Evolutionary conservation across 1,140 invertebrate genomes (phyloP), one percentile per base, ranked within the genome.

Genomic region (Gonioctena quinquepunctata): DNA sequence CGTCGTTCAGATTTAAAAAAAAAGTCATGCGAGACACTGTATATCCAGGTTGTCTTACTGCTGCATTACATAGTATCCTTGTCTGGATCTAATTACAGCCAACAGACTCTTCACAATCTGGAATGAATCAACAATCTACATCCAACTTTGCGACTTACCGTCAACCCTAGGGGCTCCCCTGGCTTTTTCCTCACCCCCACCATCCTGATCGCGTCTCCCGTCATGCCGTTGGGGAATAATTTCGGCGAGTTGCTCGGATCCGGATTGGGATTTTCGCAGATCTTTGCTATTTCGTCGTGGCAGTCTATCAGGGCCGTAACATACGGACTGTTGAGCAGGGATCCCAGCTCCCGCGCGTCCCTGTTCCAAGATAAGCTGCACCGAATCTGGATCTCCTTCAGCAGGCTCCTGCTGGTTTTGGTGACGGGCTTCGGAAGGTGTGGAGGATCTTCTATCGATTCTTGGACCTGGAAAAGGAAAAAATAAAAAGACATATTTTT

Each of bases 171-270:
- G 4, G 96, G 96, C 84, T 98, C 95, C 73, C 95, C 92, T 57
- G 91, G 90, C 79, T 91, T 91, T 81, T 96, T 95, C 48, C 94
- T 88, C 11, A 98, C 88, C 18, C 95, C 94, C 28, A 98, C 94
- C 84, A 98, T 91, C 83, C 95, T 90, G n/a, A 96, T 90, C 25
- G 92, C 87, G 78, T 91, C 90, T 67, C 88, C 87, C 66, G 89
- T 88, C 90, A 91, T 92, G 71, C 87, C 88, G 84, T 84, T 87
- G 66, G 80, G 77, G 49, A 81, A 76, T 66, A 79, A 69, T 65
- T 77, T 79, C 49, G 78, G 72, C 23, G 70, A 82, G 60, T 75
- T 76, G 70, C 66, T 74, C 68, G 71, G 74, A 25, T 63, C 50
- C 8, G 66, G 69, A 52, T 73, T 73, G 26, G 73, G 66, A 69